Percentiles rank a stretch among this genome's conserved stretches.
phyloP scores from a whole-genome alignment of 1,140 invertebrate species.

The Oryzaephilus surinamensis region DNA sequence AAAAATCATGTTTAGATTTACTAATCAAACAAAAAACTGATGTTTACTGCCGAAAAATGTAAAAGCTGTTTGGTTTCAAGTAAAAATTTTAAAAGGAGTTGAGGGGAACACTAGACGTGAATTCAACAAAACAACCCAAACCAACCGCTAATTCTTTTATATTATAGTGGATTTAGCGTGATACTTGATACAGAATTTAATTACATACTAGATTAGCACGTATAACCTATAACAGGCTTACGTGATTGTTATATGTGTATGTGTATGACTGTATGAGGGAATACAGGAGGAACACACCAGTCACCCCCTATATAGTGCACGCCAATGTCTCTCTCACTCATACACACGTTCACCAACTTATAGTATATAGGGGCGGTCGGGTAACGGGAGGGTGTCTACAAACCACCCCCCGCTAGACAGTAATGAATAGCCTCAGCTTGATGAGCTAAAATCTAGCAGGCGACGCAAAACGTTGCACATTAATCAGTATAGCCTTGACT shows the following conservation, averaged over 20 bases:
- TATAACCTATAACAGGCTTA: constrained; percentile 22
- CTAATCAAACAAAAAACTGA: too few species aligned
- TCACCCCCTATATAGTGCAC: constrained; percentile 13
- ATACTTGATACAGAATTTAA: constrained; percentile 20
- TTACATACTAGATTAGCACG: constrained; percentile 25
- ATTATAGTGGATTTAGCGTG: too few species aligned
- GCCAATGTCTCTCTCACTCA: neutral
- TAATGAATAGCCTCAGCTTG: constrained; percentile 28
- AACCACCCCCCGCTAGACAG: constrained; percentile 23
- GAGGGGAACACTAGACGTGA: too few species aligned
- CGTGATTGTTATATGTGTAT: constrained; percentile 19
- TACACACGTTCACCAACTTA: neutral
- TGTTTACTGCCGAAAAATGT: too few species aligned
- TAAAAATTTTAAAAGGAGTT: too few species aligned
- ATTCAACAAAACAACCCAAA: too few species aligned
- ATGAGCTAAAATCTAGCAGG: constrained; percentile 29
- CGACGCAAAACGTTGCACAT: constrained; percentile 26
- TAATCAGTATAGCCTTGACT: constrained; percentile 30
- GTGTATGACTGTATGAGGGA: too few species aligned
- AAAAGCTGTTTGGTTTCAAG: too few species aligned
- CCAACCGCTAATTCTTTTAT: too few species aligned
- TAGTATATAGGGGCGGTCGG: constrained; percentile 5
- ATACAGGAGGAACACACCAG: constrained; percentile 10
- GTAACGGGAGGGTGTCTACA: constrained; percentile 15
- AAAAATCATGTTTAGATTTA: too few species aligned